Base-by-base conservation (phyloP, 1,140 invertebrate genomes). In the Euborellia annulipes region DNA sequence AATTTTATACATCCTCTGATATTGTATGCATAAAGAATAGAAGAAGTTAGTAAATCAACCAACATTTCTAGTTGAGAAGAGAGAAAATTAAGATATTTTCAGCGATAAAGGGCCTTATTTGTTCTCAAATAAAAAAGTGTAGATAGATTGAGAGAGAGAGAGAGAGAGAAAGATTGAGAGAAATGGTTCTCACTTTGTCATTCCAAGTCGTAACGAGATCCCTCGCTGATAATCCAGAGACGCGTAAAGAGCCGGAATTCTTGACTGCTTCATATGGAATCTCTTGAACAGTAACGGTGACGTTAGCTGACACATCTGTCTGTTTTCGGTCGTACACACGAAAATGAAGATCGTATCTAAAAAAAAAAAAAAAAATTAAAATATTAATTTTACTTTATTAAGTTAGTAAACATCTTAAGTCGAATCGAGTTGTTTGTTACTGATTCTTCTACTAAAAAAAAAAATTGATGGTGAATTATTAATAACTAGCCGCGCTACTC, bases 201-300 rank as follows among this genome's bases (percentile, higher is more conserved):
- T 72, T 67, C 70, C 70, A 76, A 39, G 69, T 69, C 27, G 71
- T 59, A 42, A 82, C 69, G 55, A 80, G 80, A 47, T 79, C 70
- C 56, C 79, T 75, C 52, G 76, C 76, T 19, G 70, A 73, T 32
- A 76, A 69, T 27, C 77, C 76, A 19, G 65, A 55, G 41, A 80
- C 58, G 8, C 78, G 60, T 53, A 82, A 66, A 0, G 78, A 80
- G 2, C 77, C 78, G 2, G 77, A 76, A 54, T 76, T 79, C 30
- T 67, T 64, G 4, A 82, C 72, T 6, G 78, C 75, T 50, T 78
- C 76, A 21, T 78, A 65, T 0, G 73, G 65, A 23, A 82, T 72
- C 44, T 76, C 70, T 40, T 72, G 62, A 1, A 81, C 72, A 0
- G 60, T 68, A 0, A 81, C 73, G 21, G 67, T 70, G 8, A 82